Conservation (phyloP, 2,888 invertebrate genomes). For the Stenchaetothrips biformis region DNA sequence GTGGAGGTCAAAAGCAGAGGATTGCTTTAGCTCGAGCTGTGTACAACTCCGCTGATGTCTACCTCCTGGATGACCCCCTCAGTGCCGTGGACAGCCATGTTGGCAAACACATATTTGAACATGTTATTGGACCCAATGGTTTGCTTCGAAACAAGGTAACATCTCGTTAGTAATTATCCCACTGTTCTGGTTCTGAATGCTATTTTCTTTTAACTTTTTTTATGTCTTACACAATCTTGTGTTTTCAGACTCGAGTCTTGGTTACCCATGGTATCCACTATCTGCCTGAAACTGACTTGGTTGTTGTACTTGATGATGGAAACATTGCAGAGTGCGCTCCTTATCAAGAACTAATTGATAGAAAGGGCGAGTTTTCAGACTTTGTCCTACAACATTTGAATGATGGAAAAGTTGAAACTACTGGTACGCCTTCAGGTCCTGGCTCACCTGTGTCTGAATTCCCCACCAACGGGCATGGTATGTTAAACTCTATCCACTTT, state of each 20-base stretch:
- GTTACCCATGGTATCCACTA: conserved; percentile 57
- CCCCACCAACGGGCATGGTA: not conserved
- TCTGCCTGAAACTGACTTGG: conserved; percentile 52
- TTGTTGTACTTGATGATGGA: conserved; percentile 54
- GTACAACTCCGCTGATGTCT: conserved; percentile 74
- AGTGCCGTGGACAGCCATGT: conserved; percentile 60
- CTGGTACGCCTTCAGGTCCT: not conserved
- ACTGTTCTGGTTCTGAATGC: not conserved
- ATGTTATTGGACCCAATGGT: conserved; percentile 52
- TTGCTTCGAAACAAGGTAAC: conserved; percentile 42
- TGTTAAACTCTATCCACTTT: not conserved
- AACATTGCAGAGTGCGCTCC: conserved; percentile 53
- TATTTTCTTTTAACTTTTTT: not conserved
- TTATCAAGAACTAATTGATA: conserved; percentile 52
- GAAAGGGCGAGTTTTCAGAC: conserved; percentile 44
- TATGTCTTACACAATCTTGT: not conserved
- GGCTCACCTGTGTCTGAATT: not conserved
- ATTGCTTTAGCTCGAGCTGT: conserved; percentile 87
- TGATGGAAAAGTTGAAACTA: conserved; percentile 2
- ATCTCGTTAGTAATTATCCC: not conserved
- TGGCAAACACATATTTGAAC: conserved; percentile 57
- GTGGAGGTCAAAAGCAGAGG: conserved; percentile 85
- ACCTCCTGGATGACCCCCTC: conserved; percentile 89
- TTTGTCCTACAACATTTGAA: conserved; percentile 39
- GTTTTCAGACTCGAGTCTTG: conserved; percentile 50